Percentiles rank a stretch among this genome's conserved stretches.
These are phyloP conservation scores for Pentalonia nigronervosa DNA, from an alignment of 1,140 invertebrate genomes.

Conservation along the genomic window DNA sequence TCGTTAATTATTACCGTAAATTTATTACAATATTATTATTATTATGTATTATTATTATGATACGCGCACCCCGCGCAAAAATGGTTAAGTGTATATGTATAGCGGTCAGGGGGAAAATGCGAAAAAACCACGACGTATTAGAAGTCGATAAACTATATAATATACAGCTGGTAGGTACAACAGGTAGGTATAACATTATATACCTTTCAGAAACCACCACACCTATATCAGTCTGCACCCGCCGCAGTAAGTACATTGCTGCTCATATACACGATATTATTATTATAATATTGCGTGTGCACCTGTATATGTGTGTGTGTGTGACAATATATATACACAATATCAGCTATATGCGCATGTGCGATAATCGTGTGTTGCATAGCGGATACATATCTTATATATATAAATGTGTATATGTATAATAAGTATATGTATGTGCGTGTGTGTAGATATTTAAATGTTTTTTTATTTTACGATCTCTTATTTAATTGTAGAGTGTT, in stretches of 20 bases:
- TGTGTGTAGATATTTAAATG: not conserved
- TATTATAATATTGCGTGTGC: not conserved
- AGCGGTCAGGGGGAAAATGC: not conserved
- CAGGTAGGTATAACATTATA: not conserved
- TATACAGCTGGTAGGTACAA: too few species aligned
- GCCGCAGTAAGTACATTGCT: not conserved
- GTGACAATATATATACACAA: not conserved
- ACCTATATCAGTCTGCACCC: not conserved
- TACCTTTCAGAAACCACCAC: not conserved
- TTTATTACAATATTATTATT: not conserved
- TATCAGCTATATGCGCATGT: not conserved
- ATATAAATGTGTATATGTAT: not conserved
- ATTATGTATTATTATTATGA: not conserved
- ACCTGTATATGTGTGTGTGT: not conserved
- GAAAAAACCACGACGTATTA: not conserved
- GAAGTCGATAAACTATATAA: not conserved
- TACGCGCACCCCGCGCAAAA: not conserved
- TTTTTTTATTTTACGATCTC: constrained; percentile 32
- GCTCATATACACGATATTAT: not conserved
- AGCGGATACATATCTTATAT: not conserved
- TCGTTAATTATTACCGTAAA: not conserved
- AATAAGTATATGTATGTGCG: not conserved
- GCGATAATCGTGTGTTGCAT: not conserved
- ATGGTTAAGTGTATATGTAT: too few species aligned
- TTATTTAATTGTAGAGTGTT: constrained; percentile 32